Percentiles rank a stretch among this genome's conserved stretches.
Evolutionary conservation across 2,797 vertebrate species (phyloP).

Genomic region (Brachyrhaphis roseni): DNA sequence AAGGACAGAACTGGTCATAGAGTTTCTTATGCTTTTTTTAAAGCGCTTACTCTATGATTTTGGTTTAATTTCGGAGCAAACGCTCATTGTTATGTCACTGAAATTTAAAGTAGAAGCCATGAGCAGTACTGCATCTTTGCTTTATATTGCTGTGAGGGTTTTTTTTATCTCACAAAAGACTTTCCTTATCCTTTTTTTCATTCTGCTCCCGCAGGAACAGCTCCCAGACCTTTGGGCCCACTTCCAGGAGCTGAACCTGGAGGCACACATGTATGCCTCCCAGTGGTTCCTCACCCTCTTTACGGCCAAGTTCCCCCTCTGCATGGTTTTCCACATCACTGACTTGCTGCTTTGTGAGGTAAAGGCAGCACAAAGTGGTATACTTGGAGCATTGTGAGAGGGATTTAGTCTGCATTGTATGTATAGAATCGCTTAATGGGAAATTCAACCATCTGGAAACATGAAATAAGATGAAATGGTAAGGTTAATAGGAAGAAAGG

Average conservation of each 20-base stretch:
- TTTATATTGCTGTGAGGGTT: constrained; percentile 15
- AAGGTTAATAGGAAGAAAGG: not conserved
- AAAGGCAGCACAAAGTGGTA: constrained; percentile 25
- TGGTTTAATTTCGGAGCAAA: constrained; percentile 22
- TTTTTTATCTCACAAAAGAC: constrained; percentile 29
- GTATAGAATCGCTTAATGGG: constrained; percentile 17
- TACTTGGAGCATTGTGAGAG: constrained; percentile 5
- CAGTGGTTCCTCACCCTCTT: constrained; percentile 99
- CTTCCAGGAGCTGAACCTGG: constrained; percentile 91
- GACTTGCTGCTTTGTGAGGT: constrained; percentile 98
- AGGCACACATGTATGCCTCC: constrained; percentile 98
- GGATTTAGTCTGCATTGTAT: constrained; percentile 24
- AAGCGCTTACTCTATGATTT: not conserved
- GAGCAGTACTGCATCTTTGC: constrained; percentile 24
- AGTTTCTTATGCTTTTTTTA: not conserved
- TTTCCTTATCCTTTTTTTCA: constrained; percentile 4
- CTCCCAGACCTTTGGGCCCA: constrained; percentile 91
- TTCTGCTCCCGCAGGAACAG: constrained; percentile 84
- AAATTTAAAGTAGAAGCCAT: constrained; percentile 29
- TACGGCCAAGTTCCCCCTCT: constrained; percentile 98
- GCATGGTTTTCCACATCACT: constrained; percentile 99
- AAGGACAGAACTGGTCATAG: not conserved
- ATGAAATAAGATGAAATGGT: constrained; percentile 10
- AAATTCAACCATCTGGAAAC: constrained; percentile 21
- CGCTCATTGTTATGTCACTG: constrained; percentile 35